Conservation (phyloP, 2,113 vertebrate species). For the Chloropsis cyanopogon region DNA sequence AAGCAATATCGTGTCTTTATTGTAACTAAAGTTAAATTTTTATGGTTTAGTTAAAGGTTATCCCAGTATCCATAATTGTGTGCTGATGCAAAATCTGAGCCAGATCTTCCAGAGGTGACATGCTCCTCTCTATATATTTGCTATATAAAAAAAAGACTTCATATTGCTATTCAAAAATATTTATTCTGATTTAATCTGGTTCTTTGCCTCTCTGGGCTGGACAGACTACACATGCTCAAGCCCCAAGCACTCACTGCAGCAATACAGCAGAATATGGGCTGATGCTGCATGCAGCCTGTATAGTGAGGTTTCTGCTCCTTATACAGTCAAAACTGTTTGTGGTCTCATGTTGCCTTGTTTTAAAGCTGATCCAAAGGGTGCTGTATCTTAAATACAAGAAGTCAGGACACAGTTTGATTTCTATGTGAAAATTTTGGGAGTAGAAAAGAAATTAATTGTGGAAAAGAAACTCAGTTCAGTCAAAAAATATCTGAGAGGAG, state of each 20-base stretch:
- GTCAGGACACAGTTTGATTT: background rate
- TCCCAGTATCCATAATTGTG: background rate
- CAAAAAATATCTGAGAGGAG: background rate
- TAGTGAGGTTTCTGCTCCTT: background rate
- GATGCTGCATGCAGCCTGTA: accelerated
- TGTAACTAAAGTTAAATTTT: background rate
- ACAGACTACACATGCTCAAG: background rate
- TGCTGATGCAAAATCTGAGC: background rate
- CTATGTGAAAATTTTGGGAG: background rate
- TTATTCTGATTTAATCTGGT: background rate
- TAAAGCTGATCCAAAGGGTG: background rate
- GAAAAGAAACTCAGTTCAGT: background rate
- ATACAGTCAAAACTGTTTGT: background rate
- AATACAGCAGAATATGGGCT: background rate
- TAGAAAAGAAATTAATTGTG: background rate
- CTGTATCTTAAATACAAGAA: background rate
- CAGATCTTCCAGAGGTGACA: background rate
- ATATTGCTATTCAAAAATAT: background rate
- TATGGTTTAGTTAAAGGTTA: background rate
- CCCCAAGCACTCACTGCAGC: background rate
- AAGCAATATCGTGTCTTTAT: background rate
- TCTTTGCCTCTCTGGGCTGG: background rate
- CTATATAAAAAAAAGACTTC: background rate
- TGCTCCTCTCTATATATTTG: background rate
- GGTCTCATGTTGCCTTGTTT: background rate